Conservation (phyloP, 2,888 invertebrate species). For the Pachymerium ferrugineum region DNA sequence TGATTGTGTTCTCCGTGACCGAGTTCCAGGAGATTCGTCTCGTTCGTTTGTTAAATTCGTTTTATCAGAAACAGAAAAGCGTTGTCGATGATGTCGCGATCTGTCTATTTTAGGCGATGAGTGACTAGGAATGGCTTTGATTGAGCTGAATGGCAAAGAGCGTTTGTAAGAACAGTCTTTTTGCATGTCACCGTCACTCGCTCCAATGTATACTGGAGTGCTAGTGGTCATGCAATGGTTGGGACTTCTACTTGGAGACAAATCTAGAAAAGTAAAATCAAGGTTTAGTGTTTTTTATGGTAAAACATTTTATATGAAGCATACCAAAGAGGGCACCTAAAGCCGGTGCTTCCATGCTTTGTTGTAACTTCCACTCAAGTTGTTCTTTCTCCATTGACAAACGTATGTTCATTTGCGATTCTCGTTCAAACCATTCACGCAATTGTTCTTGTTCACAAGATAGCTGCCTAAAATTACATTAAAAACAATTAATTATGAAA, state of each 20-base stretch:
- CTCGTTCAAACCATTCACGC: constrained; percentile 59
- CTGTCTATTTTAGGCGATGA: background rate
- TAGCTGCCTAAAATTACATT: constrained; percentile 54
- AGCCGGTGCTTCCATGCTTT: constrained; percentile 45
- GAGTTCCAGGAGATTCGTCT: background rate
- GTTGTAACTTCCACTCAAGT: constrained; percentile 75
- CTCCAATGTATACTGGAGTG: background rate
- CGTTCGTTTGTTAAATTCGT: background rate
- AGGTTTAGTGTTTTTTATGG: too few relatives aligned
- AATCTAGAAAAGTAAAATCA: background rate
- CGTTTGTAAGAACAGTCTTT: background rate
- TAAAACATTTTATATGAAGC: background rate
- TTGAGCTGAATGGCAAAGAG: background rate
- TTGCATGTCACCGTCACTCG: background rate
- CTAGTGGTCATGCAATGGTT: background rate
- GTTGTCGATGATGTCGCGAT: constrained; percentile 23
- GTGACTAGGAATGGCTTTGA: background rate
- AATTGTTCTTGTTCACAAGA: constrained; percentile 66
- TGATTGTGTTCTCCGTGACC: background rate
- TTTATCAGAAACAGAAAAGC: constrained; percentile 25
- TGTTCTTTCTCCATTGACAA: constrained; percentile 80
- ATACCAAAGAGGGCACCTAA: background rate
- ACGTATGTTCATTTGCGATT: constrained; percentile 70
- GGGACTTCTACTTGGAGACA: background rate
- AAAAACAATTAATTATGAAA: background rate